Base-by-base conservation (phyloP, 2,888 invertebrate species). In the Chirona hameri region DNA sequence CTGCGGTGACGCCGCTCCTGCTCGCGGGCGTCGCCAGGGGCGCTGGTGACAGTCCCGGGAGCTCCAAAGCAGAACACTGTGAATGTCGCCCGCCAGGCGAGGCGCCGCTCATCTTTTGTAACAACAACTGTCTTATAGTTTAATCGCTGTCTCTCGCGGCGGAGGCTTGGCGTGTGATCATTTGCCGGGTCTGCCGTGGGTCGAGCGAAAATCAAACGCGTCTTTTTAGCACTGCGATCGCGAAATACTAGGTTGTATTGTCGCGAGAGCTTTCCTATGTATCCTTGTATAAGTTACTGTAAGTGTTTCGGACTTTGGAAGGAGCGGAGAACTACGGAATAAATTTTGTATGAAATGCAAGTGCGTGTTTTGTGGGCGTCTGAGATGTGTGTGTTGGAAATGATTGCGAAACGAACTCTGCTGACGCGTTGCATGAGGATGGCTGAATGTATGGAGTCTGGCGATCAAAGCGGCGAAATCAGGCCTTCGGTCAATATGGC, bases 291-390 rank as follows among this genome's bases (percentile, higher is more conserved):
- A 31, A 31, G 72, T 29, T 31, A 31, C 72, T 14, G 72, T 31
- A 10, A 31, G 31, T 31, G 29, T 72, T 31, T 72, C 31, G 15
- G 27, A 4, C 10, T 29, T 29, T 18, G 31, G 3, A 72, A 72
- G 72, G 18, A 15, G 31, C 18, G 14, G 69, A 27, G 69, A 69
- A 69, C 60, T 60, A 60, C 2, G n/a, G 24, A 60, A 69, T 69
- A 69, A 31, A 69, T 31, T 69, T 69, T 69, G 29, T 69, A 69
- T 31, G 65, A 27, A 65, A 65, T 60, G 60, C 60, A 52, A 52
- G 18, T 12, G 52, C 39, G 39, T 39, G 39, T 7, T 39, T 39
- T 39, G 39, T 39, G 39, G 39, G 39, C 39, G 39, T 39, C 39
- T 5, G 39, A 39, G n/a, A n/a, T n/a, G n/a, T 39, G 7, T 39